A percentile compares a stretch with the other conserved stretches of the same genome.
These are phyloP conservation scores for Anhinga anhinga DNA, from an alignment of 2,113 vertebrate genomes.

Conservation along the genomic window DNA sequence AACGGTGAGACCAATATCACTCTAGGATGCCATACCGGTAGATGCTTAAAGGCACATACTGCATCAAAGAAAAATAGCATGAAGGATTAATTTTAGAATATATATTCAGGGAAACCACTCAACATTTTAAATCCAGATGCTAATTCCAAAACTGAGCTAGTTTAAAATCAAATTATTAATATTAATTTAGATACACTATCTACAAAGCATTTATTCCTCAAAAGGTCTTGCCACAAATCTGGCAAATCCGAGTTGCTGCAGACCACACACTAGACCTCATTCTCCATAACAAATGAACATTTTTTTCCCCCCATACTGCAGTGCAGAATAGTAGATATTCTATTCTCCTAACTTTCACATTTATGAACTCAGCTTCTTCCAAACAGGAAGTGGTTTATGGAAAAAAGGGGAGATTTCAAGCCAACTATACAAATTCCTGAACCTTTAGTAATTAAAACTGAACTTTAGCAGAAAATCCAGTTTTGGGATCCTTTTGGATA, in stretches of 20 bases:
- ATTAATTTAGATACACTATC: neutral
- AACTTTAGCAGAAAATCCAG: neutral
- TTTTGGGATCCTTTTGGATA: neutral
- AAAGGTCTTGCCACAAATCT: neutral
- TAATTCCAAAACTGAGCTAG: neutral
- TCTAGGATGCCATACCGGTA: neutral
- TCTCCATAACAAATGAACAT: neutral
- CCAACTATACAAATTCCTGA: constrained; percentile 24
- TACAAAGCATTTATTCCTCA: neutral
- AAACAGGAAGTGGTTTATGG: constrained; percentile 31
- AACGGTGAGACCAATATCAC: neutral
- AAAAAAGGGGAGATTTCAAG: constrained; percentile 6
- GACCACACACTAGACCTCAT: neutral
- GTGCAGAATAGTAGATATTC: neutral
- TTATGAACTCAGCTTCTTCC: constrained; percentile 32
- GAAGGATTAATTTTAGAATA: neutral
- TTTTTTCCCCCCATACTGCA: neutral
- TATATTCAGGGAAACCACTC: neutral
- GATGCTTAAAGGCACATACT: neutral
- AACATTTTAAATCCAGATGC: neutral
- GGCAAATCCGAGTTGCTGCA: neutral
- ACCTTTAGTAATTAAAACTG: constrained; percentile 24
- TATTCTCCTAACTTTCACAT: neutral
- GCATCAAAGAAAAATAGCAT: neutral
- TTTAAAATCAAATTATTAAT: neutral